These are phyloP conservation scores for Pachyramphus minor DNA, from an alignment of 2,113 vertebrate species.

Conservation along the genomic window DNA sequence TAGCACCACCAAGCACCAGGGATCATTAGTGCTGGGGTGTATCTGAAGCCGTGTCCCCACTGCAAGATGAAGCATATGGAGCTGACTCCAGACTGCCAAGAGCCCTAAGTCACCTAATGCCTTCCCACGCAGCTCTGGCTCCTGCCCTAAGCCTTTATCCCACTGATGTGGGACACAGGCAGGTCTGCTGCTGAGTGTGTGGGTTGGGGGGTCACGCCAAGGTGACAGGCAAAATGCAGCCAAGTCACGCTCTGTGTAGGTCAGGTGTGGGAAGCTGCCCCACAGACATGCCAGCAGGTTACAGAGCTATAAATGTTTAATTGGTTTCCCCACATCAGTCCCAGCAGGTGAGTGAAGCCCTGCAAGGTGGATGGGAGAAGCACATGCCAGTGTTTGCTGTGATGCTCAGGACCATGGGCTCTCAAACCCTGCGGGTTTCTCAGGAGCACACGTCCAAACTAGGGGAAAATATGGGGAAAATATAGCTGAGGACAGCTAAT, in stretches of 20 bases:
- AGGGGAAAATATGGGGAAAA: neutral
- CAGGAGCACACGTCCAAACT: neutral
- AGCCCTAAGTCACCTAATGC: neutral
- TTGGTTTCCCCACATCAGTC: neutral
- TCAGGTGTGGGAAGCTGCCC: neutral
- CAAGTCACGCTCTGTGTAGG: neutral
- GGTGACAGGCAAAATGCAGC: neutral
- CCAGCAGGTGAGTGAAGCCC: neutral
- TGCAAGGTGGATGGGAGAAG: neutral
- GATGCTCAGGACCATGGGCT: neutral
- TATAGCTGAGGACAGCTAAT: neutral
- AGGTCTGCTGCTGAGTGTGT: neutral
- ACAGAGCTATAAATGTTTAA: slow-evolving; percentile 19
- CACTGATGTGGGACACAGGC: neutral
- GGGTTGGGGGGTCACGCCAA: neutral
- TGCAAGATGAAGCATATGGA: neutral
- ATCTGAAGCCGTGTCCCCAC: neutral
- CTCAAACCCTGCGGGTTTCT: neutral
- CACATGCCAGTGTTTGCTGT: neutral
- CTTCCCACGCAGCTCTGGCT: neutral
- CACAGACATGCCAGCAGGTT: neutral
- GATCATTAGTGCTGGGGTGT: neutral
- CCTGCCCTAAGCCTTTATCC: neutral
- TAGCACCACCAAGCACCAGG: neutral
- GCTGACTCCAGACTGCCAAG: neutral